phyloP scores from a whole-genome alignment of 2,888 invertebrate genomes.

The Dynastes tityus region DNA sequence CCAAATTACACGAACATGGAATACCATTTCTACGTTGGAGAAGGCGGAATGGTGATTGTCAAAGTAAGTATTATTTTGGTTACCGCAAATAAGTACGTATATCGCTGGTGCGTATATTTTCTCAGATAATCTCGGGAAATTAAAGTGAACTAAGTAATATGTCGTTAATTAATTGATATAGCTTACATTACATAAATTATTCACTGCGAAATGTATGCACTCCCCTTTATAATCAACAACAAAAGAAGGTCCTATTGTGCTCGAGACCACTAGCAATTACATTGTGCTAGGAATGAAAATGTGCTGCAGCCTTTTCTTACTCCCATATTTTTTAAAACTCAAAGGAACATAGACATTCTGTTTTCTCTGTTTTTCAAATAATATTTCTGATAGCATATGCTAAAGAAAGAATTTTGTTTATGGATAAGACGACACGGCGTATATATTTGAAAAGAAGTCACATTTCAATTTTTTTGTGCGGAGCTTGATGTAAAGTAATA shows the following conservation, averaged over 20 bases:
- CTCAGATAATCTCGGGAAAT: too few relatives aligned
- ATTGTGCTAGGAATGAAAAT: not conserved
- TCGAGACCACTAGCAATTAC: not conserved
- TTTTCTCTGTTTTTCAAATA: not conserved
- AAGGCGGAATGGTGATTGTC: not conserved
- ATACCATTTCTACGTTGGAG: conserved; percentile 14
- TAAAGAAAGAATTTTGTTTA: not conserved
- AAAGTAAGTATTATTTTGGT: not conserved
- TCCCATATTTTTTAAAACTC: not conserved
- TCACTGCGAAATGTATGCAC: not conserved
- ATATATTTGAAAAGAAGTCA: too few relatives aligned
- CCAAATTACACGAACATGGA: conserved; percentile 21
- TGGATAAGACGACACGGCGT: too few relatives aligned
- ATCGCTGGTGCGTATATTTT: not conserved
- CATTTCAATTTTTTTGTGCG: too few relatives aligned
- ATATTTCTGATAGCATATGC: not conserved
- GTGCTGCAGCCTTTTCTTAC: not conserved
- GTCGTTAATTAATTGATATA: conserved; percentile 27
- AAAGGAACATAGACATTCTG: conserved; percentile 1
- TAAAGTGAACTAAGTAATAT: conserved; percentile 14
- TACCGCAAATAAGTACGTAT: conserved; percentile 14
- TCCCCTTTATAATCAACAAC: not conserved
- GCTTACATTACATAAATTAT: conserved; percentile 28
- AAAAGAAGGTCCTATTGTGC: conserved; percentile 7
- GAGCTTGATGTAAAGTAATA: too few relatives aligned